Evolutionary conservation across 1,140 invertebrate species (phyloP).

Genomic region (Bombus turneri): DNA sequence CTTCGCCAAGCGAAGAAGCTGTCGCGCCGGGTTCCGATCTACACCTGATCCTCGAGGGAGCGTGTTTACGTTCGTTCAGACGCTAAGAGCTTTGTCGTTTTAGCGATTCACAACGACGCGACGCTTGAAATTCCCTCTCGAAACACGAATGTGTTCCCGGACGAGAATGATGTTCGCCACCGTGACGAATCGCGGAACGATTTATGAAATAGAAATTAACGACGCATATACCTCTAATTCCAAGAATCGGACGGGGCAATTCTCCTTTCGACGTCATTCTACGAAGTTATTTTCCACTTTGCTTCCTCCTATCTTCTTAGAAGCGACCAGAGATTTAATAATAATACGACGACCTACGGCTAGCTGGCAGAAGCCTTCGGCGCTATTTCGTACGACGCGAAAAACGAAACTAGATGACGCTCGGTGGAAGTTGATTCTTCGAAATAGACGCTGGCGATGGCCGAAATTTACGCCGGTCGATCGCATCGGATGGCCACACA

Average conservation of each 20-base stretch:
- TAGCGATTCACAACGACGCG: not conserved
- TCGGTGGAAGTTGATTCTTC: conserved; percentile 4
- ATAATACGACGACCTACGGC: not conserved
- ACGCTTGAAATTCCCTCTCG: not conserved
- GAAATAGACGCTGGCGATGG: conserved; percentile 7
- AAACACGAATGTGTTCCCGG: too few relatives aligned
- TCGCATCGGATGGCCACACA: not conserved
- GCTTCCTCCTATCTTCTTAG: not conserved
- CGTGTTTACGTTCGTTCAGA: not conserved
- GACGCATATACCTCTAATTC: too few relatives aligned
- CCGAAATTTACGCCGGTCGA: conserved; percentile 3
- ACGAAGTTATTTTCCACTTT: not conserved
- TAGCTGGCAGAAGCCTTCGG: not conserved
- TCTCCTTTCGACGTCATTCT: not conserved
- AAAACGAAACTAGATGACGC: not conserved
- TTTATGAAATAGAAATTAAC: not conserved
- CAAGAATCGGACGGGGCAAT: not conserved
- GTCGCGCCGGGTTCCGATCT: not conserved
- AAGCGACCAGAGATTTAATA: not conserved
- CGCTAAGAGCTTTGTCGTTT: not conserved
- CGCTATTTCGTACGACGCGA: conserved; percentile 14
- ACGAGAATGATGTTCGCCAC: too few relatives aligned
- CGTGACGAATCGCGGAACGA: not conserved
- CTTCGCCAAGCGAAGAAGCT: not conserved
- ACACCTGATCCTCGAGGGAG: conserved; percentile 25